Evolutionary conservation across 2,888 invertebrate genomes (phyloP).

Genomic region (Leptodirus hochenwartii): DNA sequence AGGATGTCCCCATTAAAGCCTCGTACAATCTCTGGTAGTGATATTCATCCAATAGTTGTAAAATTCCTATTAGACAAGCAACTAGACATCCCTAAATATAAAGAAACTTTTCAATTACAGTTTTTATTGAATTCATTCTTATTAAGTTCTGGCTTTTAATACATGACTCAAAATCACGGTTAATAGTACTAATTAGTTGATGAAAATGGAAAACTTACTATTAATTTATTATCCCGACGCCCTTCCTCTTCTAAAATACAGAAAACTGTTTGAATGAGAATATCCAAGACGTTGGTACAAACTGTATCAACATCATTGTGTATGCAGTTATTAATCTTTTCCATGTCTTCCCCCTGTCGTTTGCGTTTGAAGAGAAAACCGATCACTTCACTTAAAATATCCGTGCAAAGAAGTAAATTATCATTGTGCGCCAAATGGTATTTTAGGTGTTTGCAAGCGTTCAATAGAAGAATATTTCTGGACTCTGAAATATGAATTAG

Average conservation of each 20-base stretch:
- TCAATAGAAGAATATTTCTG: slow-evolving; percentile 61
- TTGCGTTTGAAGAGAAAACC: slow-evolving; percentile 38
- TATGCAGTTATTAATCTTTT: slow-evolving; percentile 40
- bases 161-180: too few relatives aligned
- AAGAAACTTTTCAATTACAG: too few relatives aligned
- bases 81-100: slow-evolving; percentile 59
- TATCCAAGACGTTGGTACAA: slow-evolving; percentile 62
- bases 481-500: slow-evolving; percentile 48
- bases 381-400: slow-evolving; percentile 73
- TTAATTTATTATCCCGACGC: slow-evolving; percentile 26
- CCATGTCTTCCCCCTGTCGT: slow-evolving; percentile 29
- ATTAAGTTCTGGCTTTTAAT: slow-evolving; percentile 1
- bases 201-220: slow-evolving; percentile 15
- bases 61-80: slow-evolving; percentile 65
- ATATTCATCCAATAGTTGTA: slow-evolving; percentile 71
- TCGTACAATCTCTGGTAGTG: slow-evolving; percentile 81
- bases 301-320: slow-evolving; percentile 71
- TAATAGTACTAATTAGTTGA: too few relatives aligned
- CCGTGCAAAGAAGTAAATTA: slow-evolving; percentile 67
- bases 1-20: slow-evolving; percentile 45
- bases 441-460: slow-evolving; percentile 70
- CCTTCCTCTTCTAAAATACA: slow-evolving; percentile 64
- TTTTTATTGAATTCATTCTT: slow-evolving; percentile 5
- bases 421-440: slow-evolving; percentile 66
- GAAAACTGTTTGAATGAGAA: slow-evolving; percentile 69